Percentiles rank a stretch among this genome's conserved stretches.
Conservation (phyloP, 2,888 invertebrate genomes). For the Heteropelma amictum region DNA sequence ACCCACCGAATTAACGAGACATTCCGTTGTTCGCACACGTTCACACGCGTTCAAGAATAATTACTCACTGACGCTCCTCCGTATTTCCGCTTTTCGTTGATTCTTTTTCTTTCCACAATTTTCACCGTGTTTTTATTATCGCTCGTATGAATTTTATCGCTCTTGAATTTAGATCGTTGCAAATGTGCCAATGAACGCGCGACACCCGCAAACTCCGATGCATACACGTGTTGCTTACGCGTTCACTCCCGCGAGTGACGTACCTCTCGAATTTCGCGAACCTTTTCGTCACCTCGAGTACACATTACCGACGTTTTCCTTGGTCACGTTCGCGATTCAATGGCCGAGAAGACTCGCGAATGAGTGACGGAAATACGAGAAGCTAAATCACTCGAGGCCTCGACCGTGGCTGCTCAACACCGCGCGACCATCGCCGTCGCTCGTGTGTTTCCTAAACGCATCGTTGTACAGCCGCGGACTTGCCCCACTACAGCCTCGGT, state of each 20-base stretch:
- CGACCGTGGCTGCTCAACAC: not conserved
- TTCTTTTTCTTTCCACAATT: not conserved
- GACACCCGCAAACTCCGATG: not conserved
- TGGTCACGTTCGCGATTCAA: slow-evolving; percentile 12
- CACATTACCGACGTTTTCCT: not conserved
- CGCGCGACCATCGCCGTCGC: not conserved
- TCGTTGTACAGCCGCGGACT: slow-evolving; percentile 10
- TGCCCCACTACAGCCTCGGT: not conserved
- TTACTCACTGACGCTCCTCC: too few species aligned
- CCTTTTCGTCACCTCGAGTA: not conserved
- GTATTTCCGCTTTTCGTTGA: too few species aligned
- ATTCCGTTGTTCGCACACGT: too few species aligned
- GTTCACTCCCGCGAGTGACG: slow-evolving; percentile 32
- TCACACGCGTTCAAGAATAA: too few species aligned
- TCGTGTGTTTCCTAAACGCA: not conserved
- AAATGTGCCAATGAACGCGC: not conserved
- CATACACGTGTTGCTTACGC: not conserved
- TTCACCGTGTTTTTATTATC: not conserved
- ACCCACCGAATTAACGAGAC: too few species aligned
- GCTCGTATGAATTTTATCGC: not conserved
- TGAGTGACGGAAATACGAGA: slow-evolving; percentile 21
- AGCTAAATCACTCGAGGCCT: not conserved
- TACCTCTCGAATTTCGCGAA: not conserved
- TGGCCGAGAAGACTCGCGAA: slow-evolving; percentile 35
- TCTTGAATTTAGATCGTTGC: not conserved